phyloP scores from a whole-genome alignment of 2,888 invertebrate species.

The Ashinkailepas kermadecensis region DNA sequence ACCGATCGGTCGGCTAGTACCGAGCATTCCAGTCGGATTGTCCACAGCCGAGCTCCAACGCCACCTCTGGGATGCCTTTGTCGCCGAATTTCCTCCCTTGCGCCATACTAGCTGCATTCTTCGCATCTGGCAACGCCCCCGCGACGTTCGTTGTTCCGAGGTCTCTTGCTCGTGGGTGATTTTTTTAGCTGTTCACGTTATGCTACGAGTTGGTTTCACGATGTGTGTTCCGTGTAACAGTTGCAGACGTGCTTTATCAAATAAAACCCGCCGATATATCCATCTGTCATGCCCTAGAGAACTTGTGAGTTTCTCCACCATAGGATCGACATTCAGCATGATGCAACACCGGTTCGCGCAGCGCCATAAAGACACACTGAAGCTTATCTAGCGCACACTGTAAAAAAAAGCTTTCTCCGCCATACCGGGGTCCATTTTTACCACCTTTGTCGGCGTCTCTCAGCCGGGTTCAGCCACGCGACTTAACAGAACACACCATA shows the following conservation, averaged over 20 bases:
- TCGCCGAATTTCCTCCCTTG: background rate
- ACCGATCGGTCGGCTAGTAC: no score
- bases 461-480: no score
- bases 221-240: background rate
- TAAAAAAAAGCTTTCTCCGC: no score
- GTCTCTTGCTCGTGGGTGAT: background rate
- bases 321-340: no score
- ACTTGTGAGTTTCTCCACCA: background rate
- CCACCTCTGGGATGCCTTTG: background rate
- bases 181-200: conserved; percentile 14
- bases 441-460: no score
- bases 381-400: no score
- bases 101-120: background rate
- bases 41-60: no score
- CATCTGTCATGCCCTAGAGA: background rate
- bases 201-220: background rate
- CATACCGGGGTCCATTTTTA: no score
- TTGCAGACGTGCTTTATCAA: conserved; percentile 2
- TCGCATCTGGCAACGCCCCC: background rate
- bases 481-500: no score
- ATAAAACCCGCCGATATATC: background rate
- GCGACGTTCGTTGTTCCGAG: background rate
- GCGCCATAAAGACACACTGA: no score
- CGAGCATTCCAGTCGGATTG: no score
- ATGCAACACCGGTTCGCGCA: no score